Evolutionary conservation across 2,888 invertebrate species (phyloP), one percentile per base, ranked within the genome.

Genomic region (Conus canariensis): DNA sequence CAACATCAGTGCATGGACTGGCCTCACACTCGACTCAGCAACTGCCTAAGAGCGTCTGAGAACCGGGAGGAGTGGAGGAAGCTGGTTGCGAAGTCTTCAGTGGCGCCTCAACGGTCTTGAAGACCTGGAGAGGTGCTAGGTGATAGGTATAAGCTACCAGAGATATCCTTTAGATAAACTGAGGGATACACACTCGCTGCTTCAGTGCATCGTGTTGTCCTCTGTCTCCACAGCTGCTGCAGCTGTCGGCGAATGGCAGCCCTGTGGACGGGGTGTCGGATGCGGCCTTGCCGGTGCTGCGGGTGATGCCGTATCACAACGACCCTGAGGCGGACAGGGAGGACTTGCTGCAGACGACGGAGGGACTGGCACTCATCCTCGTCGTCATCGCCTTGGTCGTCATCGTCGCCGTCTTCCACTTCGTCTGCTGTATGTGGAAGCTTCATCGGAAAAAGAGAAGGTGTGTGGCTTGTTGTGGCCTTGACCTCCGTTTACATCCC

Each of bases 221-320:
- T 45, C 45, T 45, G 45, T 45, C 45, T 45, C 45, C 4, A 1
- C 86, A 91, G 91, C 83, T 87, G 7, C 90, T 91, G 10, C 91
- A 91, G 58, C 30, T 59, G n/a, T 86, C 80, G 0, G 9, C 86
- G 0, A 90, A 91, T 56, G 91, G 91, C 14, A 88, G 88, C 0
- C 91, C 91, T 1, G 70, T 74, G 4, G 0, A 25, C 0, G 91
- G 91, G 22, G 59, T 90, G 30, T 90, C 90, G 5, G 90, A 87
- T 58, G 8, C 58, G 7, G 6, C 12, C 6, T 25, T 87, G 7
- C 87, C 87, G 2, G 87, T 87, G 56, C 14, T 87, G 14, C 56
- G 9, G 14, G 87, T 87, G 22, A 87, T 87, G 87, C 87, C 87
- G 4, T 87, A 87, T 58, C 10, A 56, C 70, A 74, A 87, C 6